Evolutionary conservation across 2,888 invertebrate species (phyloP).

Genomic region (Entomobrya multifasciata): DNA sequence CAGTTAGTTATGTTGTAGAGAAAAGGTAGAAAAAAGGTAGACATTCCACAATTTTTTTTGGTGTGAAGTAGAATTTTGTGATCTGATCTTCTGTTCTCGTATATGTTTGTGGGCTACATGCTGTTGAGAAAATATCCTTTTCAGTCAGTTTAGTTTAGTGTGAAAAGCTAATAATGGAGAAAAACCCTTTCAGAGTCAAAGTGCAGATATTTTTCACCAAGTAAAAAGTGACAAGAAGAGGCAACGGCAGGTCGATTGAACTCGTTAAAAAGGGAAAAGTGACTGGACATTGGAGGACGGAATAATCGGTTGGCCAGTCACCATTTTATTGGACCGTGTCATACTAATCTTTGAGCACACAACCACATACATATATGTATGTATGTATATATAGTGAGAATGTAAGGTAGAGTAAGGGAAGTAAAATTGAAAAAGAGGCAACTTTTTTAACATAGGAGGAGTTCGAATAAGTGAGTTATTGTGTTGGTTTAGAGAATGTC

Average conservation of each 20-base stretch:
- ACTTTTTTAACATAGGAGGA: not conserved
- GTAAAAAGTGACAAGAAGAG: constrained; percentile 37
- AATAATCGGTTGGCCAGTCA: constrained; percentile 51
- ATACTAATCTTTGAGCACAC: not conserved
- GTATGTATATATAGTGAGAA: too few species aligned
- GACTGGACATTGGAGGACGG: constrained; percentile 41
- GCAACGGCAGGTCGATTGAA: constrained; percentile 25
- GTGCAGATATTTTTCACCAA: constrained; percentile 74
- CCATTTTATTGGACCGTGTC: constrained; percentile 14
- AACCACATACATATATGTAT: too few species aligned
- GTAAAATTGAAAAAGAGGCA: not conserved
- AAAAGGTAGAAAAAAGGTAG: not conserved
- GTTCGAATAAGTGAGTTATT: not conserved
- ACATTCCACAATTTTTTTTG: not conserved
- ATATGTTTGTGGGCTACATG: too few species aligned
- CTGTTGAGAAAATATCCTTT: too few species aligned
- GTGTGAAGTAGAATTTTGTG: not conserved
- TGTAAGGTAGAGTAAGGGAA: not conserved
- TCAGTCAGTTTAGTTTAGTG: constrained; percentile 37
- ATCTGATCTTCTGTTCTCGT: too few species aligned
- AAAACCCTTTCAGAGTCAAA: constrained; percentile 76
- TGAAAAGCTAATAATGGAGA: constrained; percentile 50
- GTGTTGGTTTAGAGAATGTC: too few species aligned
- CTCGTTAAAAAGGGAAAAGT: constrained; percentile 46
- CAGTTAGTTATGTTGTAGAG: too few species aligned